phyloP scores from a whole-genome alignment of 2,888 invertebrate species.

The Caenorhabditis parvicauda region DNA sequence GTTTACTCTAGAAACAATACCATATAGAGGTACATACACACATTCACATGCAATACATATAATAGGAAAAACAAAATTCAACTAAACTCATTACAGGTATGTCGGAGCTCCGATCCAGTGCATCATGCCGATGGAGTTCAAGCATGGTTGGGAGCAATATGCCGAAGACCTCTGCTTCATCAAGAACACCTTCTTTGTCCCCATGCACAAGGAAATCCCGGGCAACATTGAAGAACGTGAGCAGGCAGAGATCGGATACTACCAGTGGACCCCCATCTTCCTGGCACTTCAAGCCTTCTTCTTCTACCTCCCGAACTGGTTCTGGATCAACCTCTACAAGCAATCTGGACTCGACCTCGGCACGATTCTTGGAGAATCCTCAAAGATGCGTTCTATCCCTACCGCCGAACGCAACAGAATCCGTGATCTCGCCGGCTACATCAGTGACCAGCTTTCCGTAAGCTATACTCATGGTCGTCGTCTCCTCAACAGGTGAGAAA shows the following conservation, averaged over 20 bases:
- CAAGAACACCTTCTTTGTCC: conserved; percentile 61
- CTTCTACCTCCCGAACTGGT: conserved; percentile 60
- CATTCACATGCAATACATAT: no score
- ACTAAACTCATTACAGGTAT: conserved; percentile 49
- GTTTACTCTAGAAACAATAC: no score
- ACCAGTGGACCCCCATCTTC: conserved; percentile 60
- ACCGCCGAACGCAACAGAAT: no score
- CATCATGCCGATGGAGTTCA: conserved; percentile 53
- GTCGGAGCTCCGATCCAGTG: conserved; percentile 55
- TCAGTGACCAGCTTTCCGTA: no score
- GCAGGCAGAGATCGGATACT: conserved; percentile 59
- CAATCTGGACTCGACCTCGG: conserved; percentile 46
- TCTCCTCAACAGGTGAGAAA: no score
- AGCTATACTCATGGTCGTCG: no score
- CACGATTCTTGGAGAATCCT: no score
- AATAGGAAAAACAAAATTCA: no score
- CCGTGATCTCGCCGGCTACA: no score
- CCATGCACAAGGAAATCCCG: conserved; percentile 57
- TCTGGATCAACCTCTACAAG: conserved; percentile 59
- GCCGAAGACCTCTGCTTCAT: conserved; percentile 62
- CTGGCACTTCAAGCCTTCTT: conserved; percentile 60
- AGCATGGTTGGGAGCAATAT: conserved; percentile 60
- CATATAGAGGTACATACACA: no score
- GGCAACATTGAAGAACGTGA: conserved; percentile 47
- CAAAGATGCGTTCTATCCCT: no score